Evolutionary conservation across 2,888 invertebrate species (phyloP).

Genomic region (Ophion ellenae): DNA sequence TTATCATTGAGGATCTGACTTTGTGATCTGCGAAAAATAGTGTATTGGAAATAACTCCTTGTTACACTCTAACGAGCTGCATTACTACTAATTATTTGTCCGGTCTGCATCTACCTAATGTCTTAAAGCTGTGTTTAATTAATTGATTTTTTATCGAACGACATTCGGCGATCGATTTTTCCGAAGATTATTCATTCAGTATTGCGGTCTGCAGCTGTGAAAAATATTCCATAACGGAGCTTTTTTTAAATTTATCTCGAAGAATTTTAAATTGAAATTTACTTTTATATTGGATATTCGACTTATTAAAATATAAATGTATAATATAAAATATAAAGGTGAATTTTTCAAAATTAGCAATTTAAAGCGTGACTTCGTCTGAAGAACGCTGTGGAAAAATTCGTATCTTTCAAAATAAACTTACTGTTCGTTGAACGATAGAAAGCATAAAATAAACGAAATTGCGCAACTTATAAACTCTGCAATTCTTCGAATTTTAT

Average conservation of each 20-base stretch:
- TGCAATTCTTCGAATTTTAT: background rate
- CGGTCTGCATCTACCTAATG: background rate
- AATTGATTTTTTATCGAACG: background rate
- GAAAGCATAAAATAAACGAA: too few species aligned
- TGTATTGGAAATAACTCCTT: background rate
- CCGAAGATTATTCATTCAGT: too few species aligned
- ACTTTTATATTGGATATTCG: too few species aligned
- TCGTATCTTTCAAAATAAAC: too few species aligned
- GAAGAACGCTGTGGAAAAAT: background rate
- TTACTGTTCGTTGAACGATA: too few species aligned
- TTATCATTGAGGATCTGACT: constrained; percentile 24
- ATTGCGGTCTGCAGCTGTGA: too few species aligned
- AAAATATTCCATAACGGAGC: too few species aligned
- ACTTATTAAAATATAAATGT: background rate
- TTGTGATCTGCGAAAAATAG: background rate
- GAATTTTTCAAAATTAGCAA: too few species aligned
- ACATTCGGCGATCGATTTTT: too few species aligned
- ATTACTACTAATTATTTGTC: background rate
- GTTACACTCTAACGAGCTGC: background rate
- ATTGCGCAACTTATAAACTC: too few species aligned
- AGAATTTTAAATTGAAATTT: too few species aligned
- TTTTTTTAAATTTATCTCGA: too few species aligned
- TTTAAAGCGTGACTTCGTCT: background rate
- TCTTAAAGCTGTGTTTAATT: background rate
- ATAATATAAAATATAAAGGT: background rate